A percentile compares a stretch with the other conserved stretches of the same genome.
These are phyloP conservation scores for Cryptus armator DNA, from an alignment of 2,888 invertebrate species.

Conservation along the genomic window DNA sequence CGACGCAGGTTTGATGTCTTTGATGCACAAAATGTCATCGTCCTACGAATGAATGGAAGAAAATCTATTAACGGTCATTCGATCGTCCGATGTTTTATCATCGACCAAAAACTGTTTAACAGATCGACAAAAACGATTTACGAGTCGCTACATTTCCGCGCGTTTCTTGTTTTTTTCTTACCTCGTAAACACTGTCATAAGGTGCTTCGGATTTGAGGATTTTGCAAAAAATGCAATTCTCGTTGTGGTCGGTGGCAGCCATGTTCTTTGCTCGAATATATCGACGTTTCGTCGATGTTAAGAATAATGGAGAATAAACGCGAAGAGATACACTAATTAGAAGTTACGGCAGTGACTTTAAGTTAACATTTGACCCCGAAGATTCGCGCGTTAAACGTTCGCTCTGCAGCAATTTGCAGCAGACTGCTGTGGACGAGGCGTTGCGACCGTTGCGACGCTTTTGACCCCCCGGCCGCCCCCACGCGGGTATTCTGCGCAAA, in stretches of 20 bases:
- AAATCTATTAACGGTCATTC: not conserved
- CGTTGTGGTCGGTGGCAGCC: constrained; percentile 64
- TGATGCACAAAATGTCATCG: constrained; percentile 92
- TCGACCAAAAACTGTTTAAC: constrained; percentile 22
- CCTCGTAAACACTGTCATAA: constrained; percentile 89
- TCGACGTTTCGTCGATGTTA: constrained; percentile 21
- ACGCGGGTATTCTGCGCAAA: constrained; percentile 21
- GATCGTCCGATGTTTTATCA: not conserved
- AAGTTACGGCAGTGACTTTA: constrained; percentile 28
- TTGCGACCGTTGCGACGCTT: constrained; percentile 41
- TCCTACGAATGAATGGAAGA: constrained; percentile 85
- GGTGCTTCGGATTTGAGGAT: constrained; percentile 88
- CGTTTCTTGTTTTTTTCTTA: constrained; percentile 69
- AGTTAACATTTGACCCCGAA: constrained; percentile 11
- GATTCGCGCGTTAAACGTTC: not conserved
- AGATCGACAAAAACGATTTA: constrained; percentile 19
- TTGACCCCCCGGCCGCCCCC: not conserved
- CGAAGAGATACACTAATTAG: constrained; percentile 10
- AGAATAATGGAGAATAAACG: not conserved
- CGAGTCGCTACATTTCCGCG: not conserved
- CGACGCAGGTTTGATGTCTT: constrained; percentile 93
- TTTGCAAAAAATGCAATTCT: constrained; percentile 91
- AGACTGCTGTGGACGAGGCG: constrained; percentile 24
- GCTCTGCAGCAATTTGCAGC: constrained; percentile 19
- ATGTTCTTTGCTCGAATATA: constrained; percentile 51